These are phyloP conservation scores for Orthosia cruda DNA, from an alignment of 2,888 invertebrate genomes.

Conservation along the genomic window DNA sequence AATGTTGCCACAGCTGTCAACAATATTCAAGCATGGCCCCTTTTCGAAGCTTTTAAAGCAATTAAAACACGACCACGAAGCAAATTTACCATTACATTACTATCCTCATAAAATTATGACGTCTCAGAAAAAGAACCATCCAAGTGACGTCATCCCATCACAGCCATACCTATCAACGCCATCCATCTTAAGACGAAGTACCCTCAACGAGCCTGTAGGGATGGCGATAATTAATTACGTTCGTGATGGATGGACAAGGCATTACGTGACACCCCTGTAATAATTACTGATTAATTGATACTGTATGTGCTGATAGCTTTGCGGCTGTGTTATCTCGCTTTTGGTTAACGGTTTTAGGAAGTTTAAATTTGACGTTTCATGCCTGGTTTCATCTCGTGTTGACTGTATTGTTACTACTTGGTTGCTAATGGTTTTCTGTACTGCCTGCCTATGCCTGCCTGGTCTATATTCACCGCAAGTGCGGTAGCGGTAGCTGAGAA, in stretches of 20 bases:
- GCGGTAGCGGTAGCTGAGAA: too few relatives aligned
- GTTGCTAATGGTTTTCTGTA: too few relatives aligned
- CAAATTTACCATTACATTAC: not conserved
- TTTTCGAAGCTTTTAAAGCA: not conserved
- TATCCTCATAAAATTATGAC: constrained; percentile 2
- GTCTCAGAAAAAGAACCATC: not conserved
- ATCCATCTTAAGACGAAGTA: constrained; percentile 50
- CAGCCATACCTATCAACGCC: constrained; percentile 19
- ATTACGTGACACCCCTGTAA: constrained; percentile 53
- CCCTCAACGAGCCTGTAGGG: constrained; percentile 42
- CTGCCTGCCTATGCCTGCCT: too few relatives aligned
- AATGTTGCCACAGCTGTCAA: too few relatives aligned
- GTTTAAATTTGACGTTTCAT: constrained; percentile 18
- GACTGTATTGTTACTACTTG: too few relatives aligned
- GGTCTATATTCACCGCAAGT: too few relatives aligned
- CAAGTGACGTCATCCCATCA: not conserved
- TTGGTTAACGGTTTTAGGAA: constrained; percentile 26
- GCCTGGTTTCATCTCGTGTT: not conserved
- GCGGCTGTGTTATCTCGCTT: constrained; percentile 32
- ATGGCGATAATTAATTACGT: constrained; percentile 57
- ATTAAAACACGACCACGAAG: not conserved
- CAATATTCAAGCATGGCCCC: too few relatives aligned
- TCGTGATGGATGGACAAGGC: constrained; percentile 57
- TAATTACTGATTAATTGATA: constrained; percentile 53
- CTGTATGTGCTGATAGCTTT: constrained; percentile 40